A percentile compares a stretch with the other conserved stretches of the same genome.
Evolutionary conservation across 1,140 invertebrate genomes (phyloP).

Genomic region (Arctopsyche grandis): DNA sequence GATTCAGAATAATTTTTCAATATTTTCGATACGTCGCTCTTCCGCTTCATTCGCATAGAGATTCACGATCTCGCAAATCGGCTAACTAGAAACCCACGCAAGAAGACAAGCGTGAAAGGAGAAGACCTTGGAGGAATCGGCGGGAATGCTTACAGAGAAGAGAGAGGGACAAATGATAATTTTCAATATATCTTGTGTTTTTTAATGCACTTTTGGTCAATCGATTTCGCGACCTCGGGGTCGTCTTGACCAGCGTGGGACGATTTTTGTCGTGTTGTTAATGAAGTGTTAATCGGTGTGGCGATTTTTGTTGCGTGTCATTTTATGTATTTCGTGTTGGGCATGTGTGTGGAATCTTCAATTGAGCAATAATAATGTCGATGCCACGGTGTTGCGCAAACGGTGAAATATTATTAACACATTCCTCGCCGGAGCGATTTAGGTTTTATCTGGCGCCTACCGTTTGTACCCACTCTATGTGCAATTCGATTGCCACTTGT

Average conservation of each 20-base stretch:
- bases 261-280: slow-evolving; percentile 1
- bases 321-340: not conserved
- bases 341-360: no score
- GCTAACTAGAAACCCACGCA: slow-evolving; percentile 25
- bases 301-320: not conserved
- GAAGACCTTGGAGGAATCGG: slow-evolving; percentile 36
- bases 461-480: no score
- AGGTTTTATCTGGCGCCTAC: no score
- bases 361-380: no score
- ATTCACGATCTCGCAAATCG: not conserved
- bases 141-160: slow-evolving; percentile 4
- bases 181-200: slow-evolving; percentile 6
- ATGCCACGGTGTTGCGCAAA: no score
- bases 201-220: not conserved
- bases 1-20: no score
- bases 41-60: slow-evolving; percentile 16
- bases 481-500: not conserved
- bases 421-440: no score
- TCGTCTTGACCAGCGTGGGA: not conserved
- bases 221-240: not conserved
- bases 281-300: not conserved
- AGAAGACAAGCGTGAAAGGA: slow-evolving; percentile 31
- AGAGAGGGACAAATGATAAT: slow-evolving; percentile 26
- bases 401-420: no score
- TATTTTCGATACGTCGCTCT: not conserved